Evolutionary conservation across 2,888 invertebrate genomes (phyloP).

Genomic region (Acronicta leporina): DNA sequence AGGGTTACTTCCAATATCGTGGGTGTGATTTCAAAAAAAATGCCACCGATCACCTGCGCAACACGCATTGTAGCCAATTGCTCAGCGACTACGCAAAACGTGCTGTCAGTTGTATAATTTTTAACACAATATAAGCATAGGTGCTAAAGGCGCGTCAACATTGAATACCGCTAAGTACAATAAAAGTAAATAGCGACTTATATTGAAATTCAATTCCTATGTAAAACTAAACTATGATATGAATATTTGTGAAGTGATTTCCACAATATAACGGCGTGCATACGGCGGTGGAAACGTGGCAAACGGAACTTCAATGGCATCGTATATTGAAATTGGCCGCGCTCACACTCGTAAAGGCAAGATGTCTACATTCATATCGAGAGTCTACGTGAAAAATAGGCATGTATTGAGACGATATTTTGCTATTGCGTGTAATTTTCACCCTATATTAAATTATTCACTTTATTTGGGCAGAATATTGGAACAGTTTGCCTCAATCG

Average conservation of each 20-base stretch:
- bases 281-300: constrained; percentile 61
- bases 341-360: constrained; percentile 73
- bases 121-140: too few relatives aligned
- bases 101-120: too few relatives aligned
- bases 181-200: too few relatives aligned
- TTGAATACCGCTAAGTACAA: too few relatives aligned
- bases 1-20: too few relatives aligned
- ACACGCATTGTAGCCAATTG: too few relatives aligned
- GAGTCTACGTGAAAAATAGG: constrained; percentile 53
- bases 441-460: constrained; percentile 6
- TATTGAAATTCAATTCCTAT: constrained; percentile 21
- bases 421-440: constrained; percentile 34
- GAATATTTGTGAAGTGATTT: constrained; percentile 56
- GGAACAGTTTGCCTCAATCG: too few relatives aligned
- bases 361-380: constrained; percentile 75
- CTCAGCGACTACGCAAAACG: too few relatives aligned
- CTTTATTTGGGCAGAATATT: too few relatives aligned
- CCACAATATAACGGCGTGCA: constrained; percentile 63
- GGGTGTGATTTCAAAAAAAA: too few relatives aligned
- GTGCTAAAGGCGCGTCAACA: too few relatives aligned
- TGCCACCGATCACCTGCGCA: too few relatives aligned
- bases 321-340: constrained; percentile 70
- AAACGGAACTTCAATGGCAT: constrained; percentile 62
- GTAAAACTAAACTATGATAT: constrained; percentile 38
- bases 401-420: constrained; percentile 45